These are phyloP conservation scores for Scartelaos histophorus DNA, from an alignment of 2,113 vertebrate genomes.

Conservation along the genomic window DNA sequence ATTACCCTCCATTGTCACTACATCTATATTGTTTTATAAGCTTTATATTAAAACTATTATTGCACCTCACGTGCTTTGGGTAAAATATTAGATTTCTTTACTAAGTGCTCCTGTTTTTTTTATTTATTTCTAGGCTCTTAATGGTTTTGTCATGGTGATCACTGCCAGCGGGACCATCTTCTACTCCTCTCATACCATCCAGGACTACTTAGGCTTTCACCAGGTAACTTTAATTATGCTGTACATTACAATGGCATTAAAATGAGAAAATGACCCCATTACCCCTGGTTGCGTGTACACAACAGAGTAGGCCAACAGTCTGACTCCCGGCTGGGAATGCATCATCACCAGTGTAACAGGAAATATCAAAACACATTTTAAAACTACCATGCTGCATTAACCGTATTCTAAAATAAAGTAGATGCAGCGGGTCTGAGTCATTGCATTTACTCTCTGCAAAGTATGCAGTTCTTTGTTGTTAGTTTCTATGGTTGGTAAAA, in stretches of 20 bases:
- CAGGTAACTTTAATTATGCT: slow-evolving; percentile 64
- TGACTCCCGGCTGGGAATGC: too few species aligned
- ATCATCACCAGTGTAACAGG: neutral
- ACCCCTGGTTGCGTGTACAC: neutral
- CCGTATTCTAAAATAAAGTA: neutral
- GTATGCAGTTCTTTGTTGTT: neutral
- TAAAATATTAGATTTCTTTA: neutral
- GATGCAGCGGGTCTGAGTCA: too few species aligned
- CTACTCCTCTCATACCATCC: slow-evolving; percentile 78
- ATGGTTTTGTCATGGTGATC: slow-evolving; percentile 79
- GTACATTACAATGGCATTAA: neutral
- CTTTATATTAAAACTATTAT: too few species aligned
- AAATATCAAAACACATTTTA: neutral
- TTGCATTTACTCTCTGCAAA: neutral
- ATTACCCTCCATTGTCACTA: too few species aligned
- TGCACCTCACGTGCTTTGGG: too few species aligned
- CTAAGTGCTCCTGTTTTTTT: slow-evolving; percentile 1
- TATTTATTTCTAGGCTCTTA: slow-evolving; percentile 70
- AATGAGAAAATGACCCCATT: neutral
- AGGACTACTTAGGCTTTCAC: slow-evolving; percentile 82
- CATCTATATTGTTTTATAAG: too few species aligned
- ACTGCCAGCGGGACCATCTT: slow-evolving; percentile 77
- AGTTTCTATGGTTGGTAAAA: too few species aligned
- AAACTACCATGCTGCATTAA: neutral
- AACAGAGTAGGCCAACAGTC: too few species aligned